Evolutionary conservation across 2,113 vertebrate genomes (phyloP).

Genomic region (Drymodes brunneopygia): DNA sequence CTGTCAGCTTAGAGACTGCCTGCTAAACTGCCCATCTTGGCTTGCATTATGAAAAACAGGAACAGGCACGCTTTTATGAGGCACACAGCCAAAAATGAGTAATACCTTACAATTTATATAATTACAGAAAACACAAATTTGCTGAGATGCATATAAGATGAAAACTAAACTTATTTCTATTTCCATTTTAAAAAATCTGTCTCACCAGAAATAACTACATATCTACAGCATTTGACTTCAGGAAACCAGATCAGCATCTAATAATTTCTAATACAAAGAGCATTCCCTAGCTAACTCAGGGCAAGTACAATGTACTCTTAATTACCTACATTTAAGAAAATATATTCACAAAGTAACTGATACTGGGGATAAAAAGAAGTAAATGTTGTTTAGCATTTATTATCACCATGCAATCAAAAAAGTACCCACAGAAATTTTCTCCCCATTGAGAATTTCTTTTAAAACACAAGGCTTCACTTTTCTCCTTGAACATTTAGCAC

Average conservation of each 20-base stretch:
- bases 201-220: not conserved
- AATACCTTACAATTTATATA: not conserved
- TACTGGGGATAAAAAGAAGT: not conserved
- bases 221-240: not conserved
- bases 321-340: not conserved
- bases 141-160: not conserved
- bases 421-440: not conserved
- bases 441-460: not conserved
- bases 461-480: not conserved
- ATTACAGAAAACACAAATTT: conserved; percentile 11
- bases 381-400: not conserved
- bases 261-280: not conserved
- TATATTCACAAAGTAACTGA: not conserved
- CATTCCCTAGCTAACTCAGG: not conserved
- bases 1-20: not conserved
- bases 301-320: not conserved
- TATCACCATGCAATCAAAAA: not conserved
- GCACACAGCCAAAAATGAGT: not conserved
- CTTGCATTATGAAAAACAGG: not conserved
- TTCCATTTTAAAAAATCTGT: not conserved
- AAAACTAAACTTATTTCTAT: not conserved
- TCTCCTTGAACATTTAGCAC: not conserved
- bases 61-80: not conserved
- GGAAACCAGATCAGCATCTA: not conserved
- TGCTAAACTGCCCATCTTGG: conserved; percentile 1